Conservation (phyloP, 2,113 vertebrate genomes). For the Lophochroa leadbeateri region DNA sequence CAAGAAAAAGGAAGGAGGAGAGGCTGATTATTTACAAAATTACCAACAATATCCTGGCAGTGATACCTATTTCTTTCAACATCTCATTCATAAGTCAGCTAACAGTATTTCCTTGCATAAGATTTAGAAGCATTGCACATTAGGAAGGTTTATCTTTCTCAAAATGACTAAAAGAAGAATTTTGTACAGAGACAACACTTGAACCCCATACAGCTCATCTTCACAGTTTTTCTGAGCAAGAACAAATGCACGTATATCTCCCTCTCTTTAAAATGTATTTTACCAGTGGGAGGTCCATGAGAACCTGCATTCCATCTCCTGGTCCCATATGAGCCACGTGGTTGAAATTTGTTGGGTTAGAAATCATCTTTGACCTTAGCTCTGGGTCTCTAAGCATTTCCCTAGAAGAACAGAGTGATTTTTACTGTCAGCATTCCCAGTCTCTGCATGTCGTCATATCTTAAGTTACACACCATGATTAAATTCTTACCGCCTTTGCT, state of each 20-base stretch:
- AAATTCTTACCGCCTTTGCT: constrained; percentile 85
- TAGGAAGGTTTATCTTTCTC: not conserved
- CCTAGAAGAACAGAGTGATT: constrained; percentile 64
- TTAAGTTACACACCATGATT: fast-evolving
- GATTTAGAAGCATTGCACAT: not conserved
- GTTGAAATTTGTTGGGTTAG: constrained; percentile 98
- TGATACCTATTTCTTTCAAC: not conserved
- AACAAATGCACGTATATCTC: not conserved
- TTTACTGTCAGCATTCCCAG: not conserved
- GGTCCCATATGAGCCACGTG: constrained; percentile 99
- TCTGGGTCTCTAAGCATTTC: constrained; percentile 97
- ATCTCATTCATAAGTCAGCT: not conserved
- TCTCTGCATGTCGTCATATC: not conserved
- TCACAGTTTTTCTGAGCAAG: not conserved
- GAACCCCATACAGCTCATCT: not conserved
- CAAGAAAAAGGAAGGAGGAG: constrained; percentile 66
- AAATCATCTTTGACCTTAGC: constrained; percentile 93
- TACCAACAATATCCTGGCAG: constrained; percentile 8
- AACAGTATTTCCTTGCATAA: not conserved
- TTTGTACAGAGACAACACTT: not conserved
- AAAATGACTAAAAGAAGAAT: not conserved
- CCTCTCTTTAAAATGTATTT: constrained; percentile 33
- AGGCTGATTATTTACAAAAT: constrained; percentile 57
- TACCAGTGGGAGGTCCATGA: constrained; percentile 98
- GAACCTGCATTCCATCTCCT: constrained; percentile 97